A percentile compares a stretch with the other conserved stretches of the same genome.
Evolutionary conservation across 1,140 invertebrate species (phyloP).

Genomic region (Oryzaephilus surinamensis): DNA sequence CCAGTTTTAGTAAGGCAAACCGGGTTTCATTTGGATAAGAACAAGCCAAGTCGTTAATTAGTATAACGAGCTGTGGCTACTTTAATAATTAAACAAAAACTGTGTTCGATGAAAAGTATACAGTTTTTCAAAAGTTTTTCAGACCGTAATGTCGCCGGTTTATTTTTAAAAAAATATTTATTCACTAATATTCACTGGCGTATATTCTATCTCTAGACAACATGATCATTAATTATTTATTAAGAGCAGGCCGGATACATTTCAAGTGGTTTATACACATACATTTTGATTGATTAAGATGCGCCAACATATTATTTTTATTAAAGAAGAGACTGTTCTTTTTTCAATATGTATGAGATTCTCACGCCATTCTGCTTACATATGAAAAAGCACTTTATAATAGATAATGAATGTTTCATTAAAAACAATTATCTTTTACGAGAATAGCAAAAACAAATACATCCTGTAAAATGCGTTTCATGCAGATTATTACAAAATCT

Average conservation of each 20-base stretch:
- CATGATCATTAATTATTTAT: slow-evolving; percentile 9
- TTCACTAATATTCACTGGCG: not conserved
- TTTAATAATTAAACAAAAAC: slow-evolving; percentile 15
- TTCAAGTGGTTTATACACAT: slow-evolving; percentile 3
- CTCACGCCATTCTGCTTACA: no score
- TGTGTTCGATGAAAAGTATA: slow-evolving; percentile 1
- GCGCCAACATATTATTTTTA: no score
- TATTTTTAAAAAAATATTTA: not conserved
- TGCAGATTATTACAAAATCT: no score
- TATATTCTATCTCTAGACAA: not conserved
- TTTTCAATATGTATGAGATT: no score
- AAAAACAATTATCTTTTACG: no score
- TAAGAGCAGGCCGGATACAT: slow-evolving; percentile 3
- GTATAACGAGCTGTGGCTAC: slow-evolving; percentile 20
- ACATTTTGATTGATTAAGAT: slow-evolving; percentile 10
- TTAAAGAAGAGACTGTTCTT: no score
- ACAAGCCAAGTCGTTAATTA: slow-evolving; percentile 20
- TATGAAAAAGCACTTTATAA: no score
- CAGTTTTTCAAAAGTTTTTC: slow-evolving; percentile 4
- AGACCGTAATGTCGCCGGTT: slow-evolving; percentile 1
- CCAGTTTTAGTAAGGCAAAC: not conserved
- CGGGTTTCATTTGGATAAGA: slow-evolving; percentile 7
- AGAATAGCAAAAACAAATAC: no score
- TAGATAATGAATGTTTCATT: no score
- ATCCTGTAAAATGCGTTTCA: no score